phyloP scores from a whole-genome alignment of 2,113 vertebrate genomes.

The Cynoglossus semilaevis region DNA sequence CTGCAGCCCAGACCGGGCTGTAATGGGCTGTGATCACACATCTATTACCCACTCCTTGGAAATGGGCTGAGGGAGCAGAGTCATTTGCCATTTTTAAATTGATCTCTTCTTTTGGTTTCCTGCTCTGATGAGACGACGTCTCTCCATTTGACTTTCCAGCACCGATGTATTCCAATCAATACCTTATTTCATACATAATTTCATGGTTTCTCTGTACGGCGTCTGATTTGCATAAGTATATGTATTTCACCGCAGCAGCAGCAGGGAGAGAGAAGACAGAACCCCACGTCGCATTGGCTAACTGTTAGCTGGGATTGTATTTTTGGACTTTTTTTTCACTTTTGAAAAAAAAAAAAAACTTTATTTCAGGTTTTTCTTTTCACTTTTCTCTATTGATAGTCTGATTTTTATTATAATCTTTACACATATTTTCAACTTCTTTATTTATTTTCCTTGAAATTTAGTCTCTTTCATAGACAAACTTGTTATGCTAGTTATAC shows the following conservation, averaged over 20 bases:
- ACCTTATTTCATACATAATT: conserved; percentile 41
- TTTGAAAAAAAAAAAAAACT: too few relatives aligned
- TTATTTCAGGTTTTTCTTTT: too few relatives aligned
- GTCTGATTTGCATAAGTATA: conserved; percentile 51
- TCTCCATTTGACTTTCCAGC: conserved; percentile 52
- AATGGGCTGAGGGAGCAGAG: conserved; percentile 45
- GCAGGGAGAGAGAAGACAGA: too few relatives aligned
- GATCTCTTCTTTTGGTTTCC: conserved; percentile 53
- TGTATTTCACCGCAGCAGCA: conserved; percentile 38
- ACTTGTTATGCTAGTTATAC: too few relatives aligned
- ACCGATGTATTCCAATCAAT: conserved; percentile 41
- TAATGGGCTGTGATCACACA: conserved; percentile 66
- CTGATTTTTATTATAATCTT: too few relatives aligned
- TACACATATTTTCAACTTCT: too few relatives aligned
- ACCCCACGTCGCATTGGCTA: too few relatives aligned
- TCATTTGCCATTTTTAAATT: conserved; percentile 64
- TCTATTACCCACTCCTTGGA: conserved; percentile 60
- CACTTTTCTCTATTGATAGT: too few relatives aligned
- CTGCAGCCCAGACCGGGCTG: conserved; percentile 37
- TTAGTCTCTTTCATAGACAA: too few relatives aligned
- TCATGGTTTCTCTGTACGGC: conserved; percentile 19
- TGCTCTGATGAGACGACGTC: conserved; percentile 45
- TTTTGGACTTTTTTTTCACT: too few relatives aligned
- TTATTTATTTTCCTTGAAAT: too few relatives aligned
- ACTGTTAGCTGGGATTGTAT: too few relatives aligned